These are phyloP conservation scores for Alces alces DNA, from an alignment of 2,113 vertebrate species.

Conservation along the genomic window DNA sequence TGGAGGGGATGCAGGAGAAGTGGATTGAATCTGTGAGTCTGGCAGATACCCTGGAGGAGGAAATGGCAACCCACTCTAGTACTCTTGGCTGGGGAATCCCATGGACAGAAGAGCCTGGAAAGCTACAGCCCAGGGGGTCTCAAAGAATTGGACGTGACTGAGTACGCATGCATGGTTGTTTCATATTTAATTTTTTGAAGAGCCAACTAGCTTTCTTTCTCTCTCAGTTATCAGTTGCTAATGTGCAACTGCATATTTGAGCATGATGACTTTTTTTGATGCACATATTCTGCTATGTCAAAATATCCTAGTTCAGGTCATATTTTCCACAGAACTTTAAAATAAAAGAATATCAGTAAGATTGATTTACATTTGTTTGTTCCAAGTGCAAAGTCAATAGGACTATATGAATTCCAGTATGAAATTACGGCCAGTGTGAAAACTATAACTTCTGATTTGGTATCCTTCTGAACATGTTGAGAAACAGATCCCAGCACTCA, in stretches of 20 bases:
- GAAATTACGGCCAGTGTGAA: neutral
- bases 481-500: neutral
- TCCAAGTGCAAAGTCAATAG: neutral
- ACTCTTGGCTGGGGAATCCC: neutral
- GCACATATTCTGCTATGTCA: neutral
- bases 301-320: neutral
- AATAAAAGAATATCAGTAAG: neutral
- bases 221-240: neutral
- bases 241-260: neutral
- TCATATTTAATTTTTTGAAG: neutral
- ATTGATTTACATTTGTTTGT: neutral
- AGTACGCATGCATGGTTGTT: neutral
- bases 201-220: neutral
- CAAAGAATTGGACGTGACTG: neutral
- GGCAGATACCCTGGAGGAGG: neutral
- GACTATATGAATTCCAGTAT: neutral
- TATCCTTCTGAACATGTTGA: neutral
- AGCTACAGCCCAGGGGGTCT: neutral
- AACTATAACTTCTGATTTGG: neutral
- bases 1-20: neutral
- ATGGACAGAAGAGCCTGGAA: neutral
- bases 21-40: neutral
- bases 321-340: slow-evolving; percentile 11
- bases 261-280: neutral
- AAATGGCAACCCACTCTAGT: neutral